Evolutionary conservation across 1,140 invertebrate species (phyloP).

Genomic region (Drosophila subpulchrella): DNA sequence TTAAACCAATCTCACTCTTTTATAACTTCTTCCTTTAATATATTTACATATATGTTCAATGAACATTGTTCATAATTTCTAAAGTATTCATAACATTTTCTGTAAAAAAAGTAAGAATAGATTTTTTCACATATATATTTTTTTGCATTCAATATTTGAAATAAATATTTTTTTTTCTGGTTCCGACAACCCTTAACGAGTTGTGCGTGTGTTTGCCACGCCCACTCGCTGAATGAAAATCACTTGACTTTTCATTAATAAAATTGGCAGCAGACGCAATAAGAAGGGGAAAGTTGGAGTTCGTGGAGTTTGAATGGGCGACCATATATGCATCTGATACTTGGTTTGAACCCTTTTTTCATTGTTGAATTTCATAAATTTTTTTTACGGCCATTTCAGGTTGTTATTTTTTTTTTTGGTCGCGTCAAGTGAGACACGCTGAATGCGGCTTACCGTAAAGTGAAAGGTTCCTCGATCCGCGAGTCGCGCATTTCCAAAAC

Average conservation of each 20-base stretch:
- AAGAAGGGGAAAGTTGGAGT: conserved; percentile 22
- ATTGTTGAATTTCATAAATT: conserved; percentile 61
- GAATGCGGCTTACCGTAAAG: conserved; percentile 71
- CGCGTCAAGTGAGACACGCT: conserved; percentile 73
- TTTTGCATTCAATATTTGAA: conserved; percentile 29
- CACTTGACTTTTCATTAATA: conserved; percentile 83
- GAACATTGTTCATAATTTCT: neutral
- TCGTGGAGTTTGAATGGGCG: conserved; percentile 40
- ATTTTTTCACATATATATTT: neutral
- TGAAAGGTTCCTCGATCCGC: conserved; percentile 63
- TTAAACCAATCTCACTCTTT: neutral
- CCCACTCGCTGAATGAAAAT: conserved; percentile 64
- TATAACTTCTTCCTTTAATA: neutral
- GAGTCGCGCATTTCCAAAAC: conserved; percentile 49
- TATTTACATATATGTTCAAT: neutral
- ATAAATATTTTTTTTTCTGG: conserved; percentile 30
- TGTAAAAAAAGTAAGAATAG: neutral
- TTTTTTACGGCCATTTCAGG: conserved; percentile 14
- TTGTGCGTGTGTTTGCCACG: conserved; percentile 66
- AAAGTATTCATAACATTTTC: conserved; percentile 19
- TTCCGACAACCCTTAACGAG: conserved; percentile 58
- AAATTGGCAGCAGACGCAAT: conserved; percentile 64
- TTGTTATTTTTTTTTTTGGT: conserved; percentile 12
- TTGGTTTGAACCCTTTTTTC: conserved; percentile 31
- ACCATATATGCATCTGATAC: conserved; percentile 35